Evolutionary conservation across 2,113 vertebrate genomes (phyloP), one percentile per base, ranked within the genome.

Genomic region (Percina caprodes): DNA sequence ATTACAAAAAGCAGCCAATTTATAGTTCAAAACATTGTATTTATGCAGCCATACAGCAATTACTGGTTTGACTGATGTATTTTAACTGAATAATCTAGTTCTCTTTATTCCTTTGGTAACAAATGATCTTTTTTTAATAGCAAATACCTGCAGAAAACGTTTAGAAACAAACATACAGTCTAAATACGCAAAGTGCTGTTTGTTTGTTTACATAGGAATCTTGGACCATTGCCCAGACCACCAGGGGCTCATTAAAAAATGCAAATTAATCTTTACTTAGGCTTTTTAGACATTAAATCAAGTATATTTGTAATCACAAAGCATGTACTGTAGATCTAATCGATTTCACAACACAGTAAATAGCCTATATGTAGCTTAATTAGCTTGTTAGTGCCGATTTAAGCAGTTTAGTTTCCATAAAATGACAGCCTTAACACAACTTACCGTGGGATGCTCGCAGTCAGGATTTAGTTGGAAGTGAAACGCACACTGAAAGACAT

Each of bases 391-490:
- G 14, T 5, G 30, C 16, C 15, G 10, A 18, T 3, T 68, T 11
- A 6, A 74, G 49, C n/a, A 9, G 35, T 23, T 9, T 19, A 45
- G 7, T 60, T 63, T 46, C 6, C 33, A n/a, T 12, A 12, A 21
- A 2, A 52, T 4, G 4, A 23, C 5, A 59, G 42, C 3, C 8
- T 33, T 16, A 55, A n/a, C 8, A 0, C 8, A 39, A 87, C 89
- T 90, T 12, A 93, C 92, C 88, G 48, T 16, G 15, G 54, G 82
- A 73, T 59, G 74, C 62, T 70, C 61, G 65, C 68, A n/a, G 16
- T 48, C 77, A 5, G 13, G 56, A 3, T 65, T 69, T 2, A 49
- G 52, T 33, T 72, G 39, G 51, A 24, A 73, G 52, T 69, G 18
- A 12, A 51, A 63, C 26, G 14, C 58, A 0, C 39, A 10, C 63